These are phyloP conservation scores for Teleopsis dalmanni DNA, from an alignment of 1,140 invertebrate genomes.

Conservation along the genomic window DNA sequence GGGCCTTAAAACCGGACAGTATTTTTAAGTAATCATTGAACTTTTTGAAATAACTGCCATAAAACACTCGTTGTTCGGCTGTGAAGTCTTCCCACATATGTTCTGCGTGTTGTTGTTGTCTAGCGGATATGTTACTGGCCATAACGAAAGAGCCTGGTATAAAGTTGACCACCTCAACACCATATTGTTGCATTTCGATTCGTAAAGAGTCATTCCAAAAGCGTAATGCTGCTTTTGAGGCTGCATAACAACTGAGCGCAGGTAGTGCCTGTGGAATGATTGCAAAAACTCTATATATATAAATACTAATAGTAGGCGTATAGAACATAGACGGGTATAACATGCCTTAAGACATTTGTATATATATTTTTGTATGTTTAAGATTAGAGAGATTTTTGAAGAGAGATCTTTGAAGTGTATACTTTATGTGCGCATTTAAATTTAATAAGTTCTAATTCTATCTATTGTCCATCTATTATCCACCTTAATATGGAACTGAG, in stretches of 20 bases:
- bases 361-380: not conserved
- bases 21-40: slow-evolving; percentile 50
- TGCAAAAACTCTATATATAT: not conserved
- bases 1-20: slow-evolving; percentile 37
- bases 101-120: slow-evolving; percentile 47
- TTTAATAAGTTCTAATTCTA: no score
- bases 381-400: no score
- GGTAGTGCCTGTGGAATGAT: slow-evolving; percentile 68
- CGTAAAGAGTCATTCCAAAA: slow-evolving; percentile 65
- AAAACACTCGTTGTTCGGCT: slow-evolving; percentile 47
- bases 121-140: slow-evolving; percentile 51
- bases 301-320: no score
- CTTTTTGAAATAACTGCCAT: slow-evolving; percentile 50
- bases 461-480: no score
- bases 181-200: slow-evolving; percentile 66
- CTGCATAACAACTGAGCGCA: slow-evolving; percentile 64
- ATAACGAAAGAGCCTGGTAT: slow-evolving; percentile 62
- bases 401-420: no score
- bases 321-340: no score
- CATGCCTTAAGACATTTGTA: not conserved
- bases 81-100: slow-evolving; percentile 50
- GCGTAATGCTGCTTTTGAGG: slow-evolving; percentile 68
- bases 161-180: slow-evolving; percentile 64
- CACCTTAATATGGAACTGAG: no score
- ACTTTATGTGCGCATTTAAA: no score